These are phyloP conservation scores for Himalopsyche tibetana DNA, from an alignment of 2,888 invertebrate genomes.

Conservation along the genomic window DNA sequence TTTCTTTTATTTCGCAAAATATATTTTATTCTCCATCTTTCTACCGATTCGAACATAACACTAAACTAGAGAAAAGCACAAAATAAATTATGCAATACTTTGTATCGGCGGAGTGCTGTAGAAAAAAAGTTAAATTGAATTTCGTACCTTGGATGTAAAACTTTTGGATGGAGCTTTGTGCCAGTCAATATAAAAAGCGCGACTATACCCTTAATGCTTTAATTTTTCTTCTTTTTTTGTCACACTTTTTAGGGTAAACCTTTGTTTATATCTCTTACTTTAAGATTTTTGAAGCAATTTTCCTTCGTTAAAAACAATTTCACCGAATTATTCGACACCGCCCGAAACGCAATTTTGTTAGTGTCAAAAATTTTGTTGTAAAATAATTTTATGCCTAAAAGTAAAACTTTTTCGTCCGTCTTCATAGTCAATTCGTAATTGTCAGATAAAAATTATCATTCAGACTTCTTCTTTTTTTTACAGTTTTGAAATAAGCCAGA, in stretches of 20 bases:
- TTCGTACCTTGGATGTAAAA: conserved; percentile 26
- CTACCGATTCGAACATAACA: neutral
- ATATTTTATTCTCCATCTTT: neutral
- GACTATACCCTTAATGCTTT: conserved; percentile 18
- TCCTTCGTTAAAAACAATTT: conserved; percentile 21
- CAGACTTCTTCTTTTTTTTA: too few relatives aligned
- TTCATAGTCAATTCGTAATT: too few relatives aligned
- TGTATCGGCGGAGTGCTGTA: conserved; percentile 1
- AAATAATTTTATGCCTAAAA: too few relatives aligned
- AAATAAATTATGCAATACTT: conserved; percentile 31
- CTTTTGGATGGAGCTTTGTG: conserved; percentile 17
- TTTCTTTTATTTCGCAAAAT: conserved; percentile 5
- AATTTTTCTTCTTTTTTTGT: conserved; percentile 18
- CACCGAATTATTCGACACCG: neutral
- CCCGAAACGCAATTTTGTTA: neutral
- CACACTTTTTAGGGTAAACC: neutral
- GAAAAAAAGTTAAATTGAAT: conserved; percentile 34
- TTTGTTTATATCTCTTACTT: neutral
- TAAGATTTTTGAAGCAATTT: neutral
- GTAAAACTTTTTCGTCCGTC: too few relatives aligned
- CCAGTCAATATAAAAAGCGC: neutral
- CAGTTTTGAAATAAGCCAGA: too few relatives aligned
- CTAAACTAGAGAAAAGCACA: conserved; percentile 25
- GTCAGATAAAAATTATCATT: too few relatives aligned
- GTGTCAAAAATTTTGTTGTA: too few relatives aligned